Base-by-base conservation (phyloP, 2,888 invertebrate genomes). In the Ischnura elegans region DNA sequence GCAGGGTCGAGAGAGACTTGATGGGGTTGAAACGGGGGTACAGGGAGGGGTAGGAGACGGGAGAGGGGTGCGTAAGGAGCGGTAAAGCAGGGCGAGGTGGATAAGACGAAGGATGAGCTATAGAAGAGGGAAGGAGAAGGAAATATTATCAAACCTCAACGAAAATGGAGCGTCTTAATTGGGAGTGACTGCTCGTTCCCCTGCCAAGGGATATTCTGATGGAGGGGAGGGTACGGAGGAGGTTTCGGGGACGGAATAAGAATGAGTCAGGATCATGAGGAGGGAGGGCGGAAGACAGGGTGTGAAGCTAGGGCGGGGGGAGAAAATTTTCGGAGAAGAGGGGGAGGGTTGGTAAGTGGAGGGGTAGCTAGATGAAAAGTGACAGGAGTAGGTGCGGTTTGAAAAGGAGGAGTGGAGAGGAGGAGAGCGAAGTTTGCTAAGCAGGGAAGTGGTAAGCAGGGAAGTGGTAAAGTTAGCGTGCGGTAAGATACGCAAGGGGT, bases 161-260 rank as follows among this genome's bases (percentile, higher is more conserved):
- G 90, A 90, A 66, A 90, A 90, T 87, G 55, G 87, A 90, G 61
- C 13, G 66, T 90, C 90, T 90, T 90, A 90, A 90, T 90, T 90
- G 90, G 66, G 90, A 90, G 61, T 90, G 90, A 90, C 90, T 90
- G 90, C 90, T 61, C 90, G 13, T 42, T 90, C 66, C 45, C 43
- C 43, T 19, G 8, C 42, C 55, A 42, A 42, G 25, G 90, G 66
- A n/a, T 36, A 36, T 43, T 55, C 42, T 19, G 61, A 87, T 29
- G 90, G 43, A 25, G 61, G 6, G 10, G 61, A 43, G 6, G 55
- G 51, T 6, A 19, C 4, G 87, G 51, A 42, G 45, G 13, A 19
- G 87, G 6, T 51, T 36, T 6, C 5, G 51, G 47, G 87, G 51
- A 16, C 16, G 36, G 87, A 36, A 87, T 51, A 4, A 51, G 45